Conservation (phyloP, 2,888 invertebrate species). For the Tinea trinotella region DNA sequence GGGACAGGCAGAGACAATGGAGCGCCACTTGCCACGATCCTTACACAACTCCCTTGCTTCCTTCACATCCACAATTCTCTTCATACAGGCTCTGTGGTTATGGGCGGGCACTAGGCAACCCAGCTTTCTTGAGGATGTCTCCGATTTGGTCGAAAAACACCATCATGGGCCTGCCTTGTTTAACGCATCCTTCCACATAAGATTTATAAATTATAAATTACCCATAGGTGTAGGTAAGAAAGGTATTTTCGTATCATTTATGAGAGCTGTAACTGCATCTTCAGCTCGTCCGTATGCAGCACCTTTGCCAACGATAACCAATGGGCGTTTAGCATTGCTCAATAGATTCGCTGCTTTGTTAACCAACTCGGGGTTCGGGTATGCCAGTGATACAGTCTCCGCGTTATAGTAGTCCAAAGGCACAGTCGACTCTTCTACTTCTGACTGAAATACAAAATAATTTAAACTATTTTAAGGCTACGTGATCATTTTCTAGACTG, state of each 20-base stretch:
- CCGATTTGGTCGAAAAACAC: too few relatives aligned
- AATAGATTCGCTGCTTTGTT: constrained; percentile 79
- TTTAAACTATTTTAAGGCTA: too few relatives aligned
- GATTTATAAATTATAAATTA: constrained; percentile 31
- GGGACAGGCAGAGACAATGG: too few relatives aligned
- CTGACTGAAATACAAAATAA: constrained; percentile 33
- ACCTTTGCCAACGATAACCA: constrained; percentile 93
- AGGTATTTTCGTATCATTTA: constrained; percentile 82
- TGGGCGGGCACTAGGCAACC: too few relatives aligned
- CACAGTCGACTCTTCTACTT: constrained; percentile 54
- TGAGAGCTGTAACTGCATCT: constrained; percentile 76
- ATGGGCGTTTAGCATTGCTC: constrained; percentile 81
- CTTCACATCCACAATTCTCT: too few relatives aligned
- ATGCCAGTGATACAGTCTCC: constrained; percentile 76
- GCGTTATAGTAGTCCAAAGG: constrained; percentile 59
- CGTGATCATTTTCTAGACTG: too few relatives aligned
- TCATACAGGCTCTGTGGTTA: too few relatives aligned
- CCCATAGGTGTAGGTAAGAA: constrained; percentile 97
- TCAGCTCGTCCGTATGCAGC: constrained; percentile 88
- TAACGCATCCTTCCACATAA: too few relatives aligned
- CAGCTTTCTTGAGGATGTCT: too few relatives aligned
- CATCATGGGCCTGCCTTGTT: too few relatives aligned
- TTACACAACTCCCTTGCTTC: too few relatives aligned
- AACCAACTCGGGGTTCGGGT: constrained; percentile 81
- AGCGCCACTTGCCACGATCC: too few relatives aligned